These are phyloP conservation scores for Tinea semifulvella DNA, from an alignment of 2,888 invertebrate species.

Conservation along the genomic window DNA sequence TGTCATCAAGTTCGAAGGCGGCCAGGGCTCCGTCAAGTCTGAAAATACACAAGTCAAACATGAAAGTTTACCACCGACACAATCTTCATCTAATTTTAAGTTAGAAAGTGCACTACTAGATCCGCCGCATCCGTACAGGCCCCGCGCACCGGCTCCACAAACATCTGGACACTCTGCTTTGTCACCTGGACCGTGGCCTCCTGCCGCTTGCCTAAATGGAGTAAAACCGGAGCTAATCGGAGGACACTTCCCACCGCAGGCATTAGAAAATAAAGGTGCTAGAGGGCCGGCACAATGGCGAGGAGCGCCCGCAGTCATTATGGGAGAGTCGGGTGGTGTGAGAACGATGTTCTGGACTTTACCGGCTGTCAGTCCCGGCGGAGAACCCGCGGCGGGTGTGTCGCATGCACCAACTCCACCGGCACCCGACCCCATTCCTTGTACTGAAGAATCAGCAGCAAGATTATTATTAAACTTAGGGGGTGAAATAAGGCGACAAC, in stretches of 20 bases:
- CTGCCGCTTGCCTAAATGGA: conserved; percentile 76
- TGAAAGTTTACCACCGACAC: conserved; percentile 30
- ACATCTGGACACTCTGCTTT: conserved; percentile 44
- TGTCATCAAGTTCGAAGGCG: conserved; percentile 69
- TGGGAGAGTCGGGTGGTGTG: conserved; percentile 93
- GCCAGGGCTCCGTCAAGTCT: conserved; percentile 37
- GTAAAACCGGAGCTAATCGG: conserved; percentile 86
- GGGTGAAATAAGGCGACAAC: conserved; percentile 71
- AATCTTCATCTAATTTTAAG: conserved; percentile 53
- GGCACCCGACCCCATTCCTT: conserved; percentile 56
- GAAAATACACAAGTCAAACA: conserved; percentile 37
- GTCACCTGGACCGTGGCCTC: conserved; percentile 62
- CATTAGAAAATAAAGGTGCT: conserved; percentile 46
- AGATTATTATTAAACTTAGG: conserved; percentile 80
- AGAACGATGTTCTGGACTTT: conserved; percentile 75
- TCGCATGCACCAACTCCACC: conserved; percentile 65
- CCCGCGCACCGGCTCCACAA: conserved; percentile 49
- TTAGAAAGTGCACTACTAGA: conserved; percentile 42
- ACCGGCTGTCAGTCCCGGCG: conserved; percentile 63
- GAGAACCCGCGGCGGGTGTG: conserved; percentile 52
- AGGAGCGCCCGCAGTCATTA: conserved; percentile 87
- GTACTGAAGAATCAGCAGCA: conserved; percentile 70
- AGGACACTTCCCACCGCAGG: conserved; percentile 60
- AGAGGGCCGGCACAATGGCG: conserved; percentile 58
- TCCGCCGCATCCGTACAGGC: conserved; percentile 43